A percentile compares a stretch with the other conserved stretches of the same genome.
These are phyloP conservation scores for Emydura subglobosa DNA, from an alignment of 2,113 vertebrate species.

Conservation along the genomic window DNA sequence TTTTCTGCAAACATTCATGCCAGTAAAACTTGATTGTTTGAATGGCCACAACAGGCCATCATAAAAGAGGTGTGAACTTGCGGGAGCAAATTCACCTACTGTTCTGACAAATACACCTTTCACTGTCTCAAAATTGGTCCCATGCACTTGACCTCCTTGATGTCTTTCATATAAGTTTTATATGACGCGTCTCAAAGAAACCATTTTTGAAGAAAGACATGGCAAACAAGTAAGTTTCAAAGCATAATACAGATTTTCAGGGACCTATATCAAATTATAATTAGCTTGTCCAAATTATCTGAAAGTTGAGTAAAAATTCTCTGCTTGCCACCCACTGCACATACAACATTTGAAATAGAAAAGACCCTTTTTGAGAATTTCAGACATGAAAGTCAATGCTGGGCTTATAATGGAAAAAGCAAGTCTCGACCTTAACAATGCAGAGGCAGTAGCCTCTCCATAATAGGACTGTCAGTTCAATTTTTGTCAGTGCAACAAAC, in stretches of 20 bases:
- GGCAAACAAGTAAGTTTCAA: not conserved
- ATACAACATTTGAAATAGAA: conserved; percentile 31
- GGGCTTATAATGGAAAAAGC: conserved; percentile 65
- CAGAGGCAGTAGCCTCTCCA: conserved; percentile 62
- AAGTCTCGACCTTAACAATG: conserved; percentile 60
- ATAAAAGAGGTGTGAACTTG: not conserved
- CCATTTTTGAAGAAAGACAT: not conserved
- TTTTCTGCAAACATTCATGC: not conserved
- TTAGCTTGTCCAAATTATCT: not conserved
- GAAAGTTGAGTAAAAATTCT: conserved; percentile 29
- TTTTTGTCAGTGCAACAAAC: conserved; percentile 69
- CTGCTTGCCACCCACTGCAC: not conserved
- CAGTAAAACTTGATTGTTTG: not conserved
- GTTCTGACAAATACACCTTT: not conserved
- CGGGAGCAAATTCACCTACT: not conserved
- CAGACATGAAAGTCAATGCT: conserved; percentile 51
- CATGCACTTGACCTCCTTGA: not conserved
- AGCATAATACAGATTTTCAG: not conserved
- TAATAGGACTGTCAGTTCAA: conserved; percentile 72
- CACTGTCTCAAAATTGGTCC: not conserved
- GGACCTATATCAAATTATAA: not conserved
- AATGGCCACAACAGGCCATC: conserved; percentile 24
- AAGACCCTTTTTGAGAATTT: conserved; percentile 45
- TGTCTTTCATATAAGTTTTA: conserved; percentile 12
- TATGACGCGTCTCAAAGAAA: not conserved